Conservation (phyloP, 2,888 invertebrate genomes). For the Aleiodes alternator region DNA sequence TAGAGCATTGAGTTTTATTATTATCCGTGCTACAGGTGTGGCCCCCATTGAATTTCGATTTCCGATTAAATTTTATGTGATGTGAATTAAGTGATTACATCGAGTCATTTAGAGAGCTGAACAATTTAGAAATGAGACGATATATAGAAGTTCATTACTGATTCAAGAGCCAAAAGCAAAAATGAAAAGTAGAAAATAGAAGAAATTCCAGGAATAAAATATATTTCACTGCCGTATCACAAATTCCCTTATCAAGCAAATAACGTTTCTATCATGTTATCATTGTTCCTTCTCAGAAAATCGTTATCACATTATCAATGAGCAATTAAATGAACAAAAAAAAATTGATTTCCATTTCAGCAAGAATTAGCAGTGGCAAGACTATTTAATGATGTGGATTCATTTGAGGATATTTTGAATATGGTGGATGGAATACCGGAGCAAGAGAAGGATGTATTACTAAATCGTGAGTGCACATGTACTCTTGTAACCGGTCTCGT, state of each 20-base stretch:
- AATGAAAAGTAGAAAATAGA: too few species aligned
- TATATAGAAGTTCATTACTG: neutral
- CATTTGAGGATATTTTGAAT: conserved; percentile 61
- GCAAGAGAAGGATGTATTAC: conserved; percentile 12
- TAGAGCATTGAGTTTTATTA: neutral
- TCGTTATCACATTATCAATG: too few species aligned
- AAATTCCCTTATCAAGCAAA: neutral
- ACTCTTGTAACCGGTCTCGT: conserved; percentile 11
- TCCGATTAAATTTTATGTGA: conserved; percentile 45
- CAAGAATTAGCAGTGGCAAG: conserved; percentile 54
- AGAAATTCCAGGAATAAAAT: neutral
- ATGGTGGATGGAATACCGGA: conserved; percentile 55
- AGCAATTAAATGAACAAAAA: neutral
- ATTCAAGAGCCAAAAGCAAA: too few species aligned
- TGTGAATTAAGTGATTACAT: neutral
- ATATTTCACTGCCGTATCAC: neutral
- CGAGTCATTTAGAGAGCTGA: neutral
- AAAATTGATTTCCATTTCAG: conserved; percentile 53
- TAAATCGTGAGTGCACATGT: conserved; percentile 51
- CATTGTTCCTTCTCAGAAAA: conserved; percentile 30
- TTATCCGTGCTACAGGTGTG: conserved; percentile 34
- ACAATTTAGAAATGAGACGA: neutral
- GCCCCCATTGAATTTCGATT: conserved; percentile 38
- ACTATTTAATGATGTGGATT: conserved; percentile 52
- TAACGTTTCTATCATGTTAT: neutral